Conservation (phyloP, 2,888 invertebrate genomes). For the Agrypnus murinus region DNA sequence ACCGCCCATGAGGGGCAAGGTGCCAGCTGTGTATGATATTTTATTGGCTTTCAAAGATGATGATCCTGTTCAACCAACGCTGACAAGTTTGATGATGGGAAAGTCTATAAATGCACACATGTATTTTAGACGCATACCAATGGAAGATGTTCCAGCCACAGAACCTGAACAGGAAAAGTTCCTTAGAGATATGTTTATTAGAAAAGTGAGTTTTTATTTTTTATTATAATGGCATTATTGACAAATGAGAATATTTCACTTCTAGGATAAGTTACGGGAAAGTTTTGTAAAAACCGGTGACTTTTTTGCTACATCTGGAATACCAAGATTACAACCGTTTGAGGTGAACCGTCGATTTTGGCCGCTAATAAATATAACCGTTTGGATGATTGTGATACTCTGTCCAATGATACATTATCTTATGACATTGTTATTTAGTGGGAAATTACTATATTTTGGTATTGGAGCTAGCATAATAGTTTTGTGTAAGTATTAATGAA, state of each 20-base stretch:
- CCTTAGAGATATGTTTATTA: constrained; percentile 87
- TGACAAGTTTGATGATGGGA: constrained; percentile 85
- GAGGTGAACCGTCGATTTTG: constrained; percentile 76
- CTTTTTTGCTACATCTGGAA: constrained; percentile 85
- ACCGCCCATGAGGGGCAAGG: constrained; percentile 85
- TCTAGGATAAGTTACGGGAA: constrained; percentile 71
- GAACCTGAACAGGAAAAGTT: constrained; percentile 85
- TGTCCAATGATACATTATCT: constrained; percentile 84
- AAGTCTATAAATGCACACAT: constrained; percentile 83
- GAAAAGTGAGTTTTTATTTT: constrained; percentile 78
- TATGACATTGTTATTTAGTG: constrained; percentile 80
- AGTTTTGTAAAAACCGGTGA: constrained; percentile 85
- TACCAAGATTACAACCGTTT: constrained; percentile 77
- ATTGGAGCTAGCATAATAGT: constrained; percentile 80
- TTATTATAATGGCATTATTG: too few relatives aligned
- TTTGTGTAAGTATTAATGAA: constrained; percentile 36
- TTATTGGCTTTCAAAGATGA: constrained; percentile 82
- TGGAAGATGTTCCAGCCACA: constrained; percentile 85
- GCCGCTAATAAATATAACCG: constrained; percentile 81
- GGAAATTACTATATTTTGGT: constrained; percentile 81
- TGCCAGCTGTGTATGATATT: constrained; percentile 89
- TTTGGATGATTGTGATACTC: constrained; percentile 81
- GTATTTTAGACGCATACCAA: constrained; percentile 86
- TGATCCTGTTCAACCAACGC: constrained; percentile 82
- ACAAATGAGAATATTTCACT: constrained; percentile 30